A percentile compares a stretch with the other conserved stretches of the same genome.
phyloP scores from a whole-genome alignment of 2,113 vertebrate genomes.

The Ceyx margarethae region DNA sequence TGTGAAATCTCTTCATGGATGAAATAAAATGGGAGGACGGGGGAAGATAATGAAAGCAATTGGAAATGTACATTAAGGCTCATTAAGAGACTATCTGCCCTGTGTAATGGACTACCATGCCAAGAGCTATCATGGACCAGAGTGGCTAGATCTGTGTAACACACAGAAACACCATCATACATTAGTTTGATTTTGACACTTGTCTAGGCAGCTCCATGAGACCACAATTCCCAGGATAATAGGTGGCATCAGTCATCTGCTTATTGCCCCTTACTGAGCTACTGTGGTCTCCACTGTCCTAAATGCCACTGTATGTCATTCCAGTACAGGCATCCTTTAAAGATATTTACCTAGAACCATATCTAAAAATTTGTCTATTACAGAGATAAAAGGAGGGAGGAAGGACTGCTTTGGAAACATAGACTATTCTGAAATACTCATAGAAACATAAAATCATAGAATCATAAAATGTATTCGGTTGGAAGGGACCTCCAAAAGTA shows the following conservation, averaged over 20 bases:
- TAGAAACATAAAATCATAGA: too few relatives aligned
- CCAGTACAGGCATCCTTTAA: not conserved
- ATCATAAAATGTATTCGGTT: too few relatives aligned
- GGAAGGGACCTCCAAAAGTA: too few relatives aligned
- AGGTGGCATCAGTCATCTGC: not conserved
- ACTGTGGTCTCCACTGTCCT: not conserved
- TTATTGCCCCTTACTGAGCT: accelerated
- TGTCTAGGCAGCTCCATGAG: not conserved
- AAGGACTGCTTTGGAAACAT: not conserved
- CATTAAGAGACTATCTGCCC: not conserved
- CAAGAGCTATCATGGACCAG: too few relatives aligned
- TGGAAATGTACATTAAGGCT: not conserved
- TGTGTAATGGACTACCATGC: not conserved
- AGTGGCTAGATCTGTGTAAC: not conserved
- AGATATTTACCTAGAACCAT: not conserved
- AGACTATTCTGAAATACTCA: not conserved
- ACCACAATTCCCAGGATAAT: not conserved
- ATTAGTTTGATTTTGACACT: not conserved
- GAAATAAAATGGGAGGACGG: not conserved
- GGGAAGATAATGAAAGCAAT: not conserved
- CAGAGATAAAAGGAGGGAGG: not conserved
- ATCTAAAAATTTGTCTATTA: not conserved
- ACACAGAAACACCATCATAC: accelerated
- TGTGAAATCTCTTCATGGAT: not conserved
- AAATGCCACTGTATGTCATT: not conserved